phyloP scores from a whole-genome alignment of 2,888 invertebrate genomes.

The Lissonota sp. region DNA sequence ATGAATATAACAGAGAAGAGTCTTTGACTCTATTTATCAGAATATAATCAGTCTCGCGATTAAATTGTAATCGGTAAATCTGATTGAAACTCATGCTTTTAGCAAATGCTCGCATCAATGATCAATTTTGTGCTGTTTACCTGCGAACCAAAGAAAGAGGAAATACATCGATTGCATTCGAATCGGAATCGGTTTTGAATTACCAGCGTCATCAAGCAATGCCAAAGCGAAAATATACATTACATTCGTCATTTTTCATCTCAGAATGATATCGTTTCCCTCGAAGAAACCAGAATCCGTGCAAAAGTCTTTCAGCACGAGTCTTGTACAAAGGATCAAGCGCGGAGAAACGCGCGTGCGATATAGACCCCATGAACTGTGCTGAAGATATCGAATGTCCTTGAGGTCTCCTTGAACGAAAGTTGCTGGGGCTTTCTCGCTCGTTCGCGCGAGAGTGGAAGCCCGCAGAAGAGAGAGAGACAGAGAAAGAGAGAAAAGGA shows the following conservation, averaged over 20 bases:
- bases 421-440: conserved; percentile 56
- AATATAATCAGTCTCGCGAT: too few species aligned
- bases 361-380: conserved; percentile 47
- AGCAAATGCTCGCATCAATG: too few species aligned
- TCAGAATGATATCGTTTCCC: neutral
- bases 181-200: neutral
- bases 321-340: conserved; percentile 6
- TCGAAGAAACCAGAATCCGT: neutral
- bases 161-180: neutral
- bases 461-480: conserved; percentile 43
- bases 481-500: conserved; percentile 20
- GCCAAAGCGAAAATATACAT: neutral
- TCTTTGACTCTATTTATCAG: too few species aligned
- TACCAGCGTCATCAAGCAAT: neutral
- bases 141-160: neutral
- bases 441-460: conserved; percentile 20
- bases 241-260: neutral
- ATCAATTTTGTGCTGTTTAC: too few species aligned
- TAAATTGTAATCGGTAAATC: too few species aligned
- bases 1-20: too few species aligned
- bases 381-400: conserved; percentile 66
- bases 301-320: conserved; percentile 2
- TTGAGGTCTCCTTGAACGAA: conserved; percentile 65
- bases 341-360: conserved; percentile 39
- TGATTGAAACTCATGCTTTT: too few species aligned